Base-by-base conservation (phyloP, 2,888 invertebrate species). In the Hyalella azteca region DNA sequence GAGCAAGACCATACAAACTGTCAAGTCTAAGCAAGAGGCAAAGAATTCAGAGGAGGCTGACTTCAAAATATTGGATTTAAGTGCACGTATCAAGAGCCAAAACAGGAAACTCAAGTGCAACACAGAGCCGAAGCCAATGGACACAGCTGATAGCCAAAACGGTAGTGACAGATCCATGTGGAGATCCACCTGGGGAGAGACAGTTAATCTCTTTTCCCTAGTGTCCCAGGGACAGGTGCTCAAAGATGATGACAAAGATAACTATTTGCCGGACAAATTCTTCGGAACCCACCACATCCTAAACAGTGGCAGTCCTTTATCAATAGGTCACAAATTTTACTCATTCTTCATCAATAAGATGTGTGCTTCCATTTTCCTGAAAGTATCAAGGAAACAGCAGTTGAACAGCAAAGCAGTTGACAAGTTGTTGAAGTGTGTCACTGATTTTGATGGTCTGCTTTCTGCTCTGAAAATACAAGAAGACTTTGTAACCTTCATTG, bases 1-100 rank as follows among this genome's bases (percentile, higher is more conserved):
- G 11, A 59, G 59, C n/a, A 59, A 59, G 22, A 59, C 59, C 29
- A n/a, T 59, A 59, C 59, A 59, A 29, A 59, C 59, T n/a, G 59
- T 59, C 59, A 59, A 3, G 22, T 1, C n/a, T 15, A 59, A 59
- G 22, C 59, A n/a, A 22, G 13, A n/a, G 19, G 13, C 59, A 22
- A 22, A 59, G 22, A 29, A 11, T 11, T 59, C 59, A n/a, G 2
- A 59, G 22, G 59, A 59, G 22, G 59, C 22, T 13, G 2, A 59
- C 29, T 59, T 59, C n/a, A 11, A 29, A 19, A 19, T 59, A 11
- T 11, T 59, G 11, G 22, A 59, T 59, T 59, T 59, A n/a, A 11
- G 19, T n/a, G 59, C 13, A 22, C 13, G n/a, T 22, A 2, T 59
- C 11, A 59, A 59, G 3, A 59, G 22, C 11, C 11, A n/a, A 3